Base-by-base conservation (phyloP, 2,888 invertebrate genomes). In the Lycia hirtaria region DNA sequence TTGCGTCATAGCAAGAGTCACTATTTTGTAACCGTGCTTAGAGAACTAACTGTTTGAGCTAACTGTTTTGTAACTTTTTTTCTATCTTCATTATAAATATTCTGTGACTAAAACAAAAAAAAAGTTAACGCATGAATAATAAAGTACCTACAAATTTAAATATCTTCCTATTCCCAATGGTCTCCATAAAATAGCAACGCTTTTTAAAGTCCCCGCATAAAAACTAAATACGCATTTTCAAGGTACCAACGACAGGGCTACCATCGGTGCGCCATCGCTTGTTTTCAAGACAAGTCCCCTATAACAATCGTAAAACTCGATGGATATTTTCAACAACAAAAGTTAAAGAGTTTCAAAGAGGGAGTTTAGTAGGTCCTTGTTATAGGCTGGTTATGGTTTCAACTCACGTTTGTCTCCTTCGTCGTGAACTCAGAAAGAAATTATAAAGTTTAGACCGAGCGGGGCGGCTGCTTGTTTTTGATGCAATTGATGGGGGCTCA, bases 281-380 rank as follows among this genome's bases (percentile, higher is more conserved):
- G 43, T 43, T 43, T n/a, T 28, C 45, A 45, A 64, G 35, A 24
- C 45, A 45, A 64, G 35, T 49, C 58, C 49, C 57, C 56, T 41
- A 19, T 41, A 65, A 67, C 60, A 58, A 52, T 37, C 60, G 65
- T 67, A 60, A 67, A 67, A 65, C 58, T 60, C 57, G 63, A 67
- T 63, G 63, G 57, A 37, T 60, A 62, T 65, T 60, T 65, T 58
- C 30, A 60, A 63, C 63, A 65, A 63, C 65, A 65, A 63, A 67
- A 67, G 63, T 65, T 67, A 43, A 47, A 64, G 61, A 56, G 59
- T 65, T 65, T 53, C 32, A 55, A 59, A 60, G 53, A 57, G 48
- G 62, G 61, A 63, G 30, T 62, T 55, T 55, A 38, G 52, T 45
- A 54, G 60, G 49, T 62, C 53, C 60, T 54, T 56, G 55, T 58